phyloP scores from a whole-genome alignment of 2,113 vertebrate genomes.

The Plectropomus leopardus region DNA sequence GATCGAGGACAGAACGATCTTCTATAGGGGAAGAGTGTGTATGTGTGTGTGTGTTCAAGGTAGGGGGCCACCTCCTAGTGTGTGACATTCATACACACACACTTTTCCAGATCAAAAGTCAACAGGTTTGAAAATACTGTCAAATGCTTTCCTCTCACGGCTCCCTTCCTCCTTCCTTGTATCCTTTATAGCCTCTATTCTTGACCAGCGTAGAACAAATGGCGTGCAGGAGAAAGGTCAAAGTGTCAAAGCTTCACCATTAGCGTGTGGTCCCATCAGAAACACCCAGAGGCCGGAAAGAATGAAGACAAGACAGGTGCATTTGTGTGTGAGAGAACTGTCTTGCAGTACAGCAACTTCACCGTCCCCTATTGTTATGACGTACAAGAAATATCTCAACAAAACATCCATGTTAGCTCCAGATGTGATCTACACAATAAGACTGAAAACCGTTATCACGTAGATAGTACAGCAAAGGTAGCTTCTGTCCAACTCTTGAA shows the following conservation, averaged over 20 bases:
- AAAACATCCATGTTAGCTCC: background rate
- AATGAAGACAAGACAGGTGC: slow-evolving; percentile 19
- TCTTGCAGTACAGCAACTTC: background rate
- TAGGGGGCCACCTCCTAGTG: slow-evolving; percentile 34
- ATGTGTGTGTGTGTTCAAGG: slow-evolving; percentile 10
- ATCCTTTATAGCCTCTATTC: slow-evolving; percentile 31
- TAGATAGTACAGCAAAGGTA: background rate
- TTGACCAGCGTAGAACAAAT: slow-evolving; percentile 20
- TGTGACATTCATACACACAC: slow-evolving; percentile 34
- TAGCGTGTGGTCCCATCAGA: background rate
- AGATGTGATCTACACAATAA: background rate
- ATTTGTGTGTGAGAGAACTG: slow-evolving; percentile 1
- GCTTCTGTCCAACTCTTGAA: background rate
- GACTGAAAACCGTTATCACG: background rate
- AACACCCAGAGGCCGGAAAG: slow-evolving; percentile 27
- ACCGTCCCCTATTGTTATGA: background rate
- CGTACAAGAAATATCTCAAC: slow-evolving; percentile 3
- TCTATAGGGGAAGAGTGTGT: background rate
- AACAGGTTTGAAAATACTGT: slow-evolving; percentile 50
- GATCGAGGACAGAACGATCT: slow-evolving; percentile 4
- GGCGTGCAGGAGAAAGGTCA: slow-evolving; percentile 58
- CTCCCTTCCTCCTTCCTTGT: slow-evolving; percentile 12
- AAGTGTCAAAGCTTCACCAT: slow-evolving; percentile 51
- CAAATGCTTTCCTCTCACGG: slow-evolving; percentile 26
- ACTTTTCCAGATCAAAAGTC: slow-evolving; percentile 45